phyloP scores from a whole-genome alignment of 2,113 vertebrate genomes.

The Vulpes lagopus region DNA sequence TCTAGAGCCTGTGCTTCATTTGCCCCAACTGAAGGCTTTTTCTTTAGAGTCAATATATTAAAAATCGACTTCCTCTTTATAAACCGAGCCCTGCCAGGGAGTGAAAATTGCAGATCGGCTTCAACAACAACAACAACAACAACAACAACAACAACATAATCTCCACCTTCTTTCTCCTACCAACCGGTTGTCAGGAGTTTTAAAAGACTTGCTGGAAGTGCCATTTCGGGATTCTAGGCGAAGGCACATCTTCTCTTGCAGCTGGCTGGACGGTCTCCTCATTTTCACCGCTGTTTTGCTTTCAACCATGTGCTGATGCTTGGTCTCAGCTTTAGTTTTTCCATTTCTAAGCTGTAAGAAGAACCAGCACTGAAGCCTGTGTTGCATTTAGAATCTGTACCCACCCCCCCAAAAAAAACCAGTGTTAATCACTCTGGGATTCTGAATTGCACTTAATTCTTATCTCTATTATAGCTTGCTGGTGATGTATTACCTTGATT shows the following conservation, averaged over 20 bases:
- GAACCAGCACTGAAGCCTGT: not conserved
- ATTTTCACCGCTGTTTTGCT: not conserved
- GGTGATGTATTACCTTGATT: constrained; percentile 53
- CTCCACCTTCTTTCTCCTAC: constrained; percentile 57
- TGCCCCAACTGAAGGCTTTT: constrained; percentile 69
- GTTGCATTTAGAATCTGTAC: constrained; percentile 30
- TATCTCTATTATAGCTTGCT: constrained; percentile 70
- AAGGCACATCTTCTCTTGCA: constrained; percentile 28
- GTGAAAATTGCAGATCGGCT: constrained; percentile 65
- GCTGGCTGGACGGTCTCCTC: constrained; percentile 2
- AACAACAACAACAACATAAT: not conserved
- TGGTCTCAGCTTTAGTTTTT: not conserved
- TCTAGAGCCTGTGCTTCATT: constrained; percentile 59
- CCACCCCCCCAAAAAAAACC: not conserved
- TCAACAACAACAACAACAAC: not conserved
- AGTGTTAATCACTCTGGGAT: constrained; percentile 60
- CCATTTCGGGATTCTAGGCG: constrained; percentile 40
- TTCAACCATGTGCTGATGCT: not conserved
- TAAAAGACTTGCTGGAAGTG: constrained; percentile 52
- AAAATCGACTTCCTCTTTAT: constrained; percentile 74
- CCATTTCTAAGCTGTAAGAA: not conserved
- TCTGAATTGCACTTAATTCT: constrained; percentile 69
- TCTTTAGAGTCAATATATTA: constrained; percentile 76
- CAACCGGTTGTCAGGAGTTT: constrained; percentile 33
- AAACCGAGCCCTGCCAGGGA: constrained; percentile 68